Base-by-base conservation (phyloP, 2,888 invertebrate genomes). In the Ochlodes sylvanus region DNA sequence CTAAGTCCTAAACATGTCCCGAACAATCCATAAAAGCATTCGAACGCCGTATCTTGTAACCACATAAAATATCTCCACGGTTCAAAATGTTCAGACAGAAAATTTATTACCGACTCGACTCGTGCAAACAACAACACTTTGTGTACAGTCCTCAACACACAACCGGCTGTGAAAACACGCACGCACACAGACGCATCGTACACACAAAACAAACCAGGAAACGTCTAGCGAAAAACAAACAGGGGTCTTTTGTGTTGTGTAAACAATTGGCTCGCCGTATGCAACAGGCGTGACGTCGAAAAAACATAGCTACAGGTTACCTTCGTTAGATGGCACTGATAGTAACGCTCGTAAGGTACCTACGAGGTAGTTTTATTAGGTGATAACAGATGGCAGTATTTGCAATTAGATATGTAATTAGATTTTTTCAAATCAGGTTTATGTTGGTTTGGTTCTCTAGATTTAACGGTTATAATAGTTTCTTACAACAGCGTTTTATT, bases 161-260 rank as follows among this genome's bases (percentile, higher is more conserved):
- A 88, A 83, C 81, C 90, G 88, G 89, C 91, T 91, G 92, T 90
- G 87, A 90, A 92, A 91, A 92, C 89, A 89, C 79, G 77, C 80
- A 78, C 76, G 77, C 89, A 89, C 79, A 76, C 82, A 76, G 78
- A 78, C 76, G 78, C 84, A 79, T 81, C 81, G 70, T 71, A 85
- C 90, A 91, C 88, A 92, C 91, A 91, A 91, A 92, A 92, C 89
- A 92, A 91, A 92, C 93, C 93, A 93, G 93, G 92, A 93, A 93
- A 93, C 91, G 93, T 92, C 92, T 93, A 93, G 93, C 92, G 91
- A 91, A 93, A 92, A 93, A 92, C 92, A 93, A 93, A 93, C 93
- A 93, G 87, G 92, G 93, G 92, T 90, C 92, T 92, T 91, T 93
- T 93, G 91, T 92, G 82, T 90, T 92, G 90, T 89, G 91, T 93